phyloP scores from a whole-genome alignment of 92 coral and sea anemone genomes.

The Bergia sp. region DNA sequence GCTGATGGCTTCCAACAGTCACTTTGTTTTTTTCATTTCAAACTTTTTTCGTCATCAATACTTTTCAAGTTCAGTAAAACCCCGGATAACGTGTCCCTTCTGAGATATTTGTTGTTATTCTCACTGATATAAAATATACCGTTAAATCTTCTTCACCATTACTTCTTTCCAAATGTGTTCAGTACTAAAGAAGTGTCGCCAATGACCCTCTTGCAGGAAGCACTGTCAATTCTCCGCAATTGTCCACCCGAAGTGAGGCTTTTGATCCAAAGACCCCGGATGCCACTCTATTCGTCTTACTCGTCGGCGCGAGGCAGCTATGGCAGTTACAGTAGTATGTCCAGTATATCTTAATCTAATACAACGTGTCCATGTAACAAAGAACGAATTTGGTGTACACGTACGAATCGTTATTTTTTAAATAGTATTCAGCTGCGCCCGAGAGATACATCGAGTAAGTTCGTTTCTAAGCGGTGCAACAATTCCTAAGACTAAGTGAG shows the following conservation, averaged over 20 bases:
- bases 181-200: neutral
- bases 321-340: slow-evolving; percentile 87
- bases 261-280: slow-evolving; percentile 91
- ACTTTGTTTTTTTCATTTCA: no score
- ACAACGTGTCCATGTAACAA: neutral
- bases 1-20: no score
- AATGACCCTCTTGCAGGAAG: slow-evolving; percentile 66
- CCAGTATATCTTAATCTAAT: slow-evolving; percentile 74
- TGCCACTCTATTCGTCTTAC: slow-evolving; percentile 79
- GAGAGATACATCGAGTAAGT: neutral
- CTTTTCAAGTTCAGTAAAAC: no score
- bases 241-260: slow-evolving; percentile 96
- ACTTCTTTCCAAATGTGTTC: neutral
- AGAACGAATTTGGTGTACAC: neutral
- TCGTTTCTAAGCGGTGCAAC: neutral
- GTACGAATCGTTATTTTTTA: neutral
- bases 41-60: no score
- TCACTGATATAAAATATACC: neutral
- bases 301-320: slow-evolving; percentile 83
- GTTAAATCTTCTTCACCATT: neutral
- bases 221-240: slow-evolving; percentile 91
- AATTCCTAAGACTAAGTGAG: no score
- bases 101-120: neutral
- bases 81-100: neutral
- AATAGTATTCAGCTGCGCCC: neutral